phyloP scores from a whole-genome alignment of 2,888 invertebrate genomes.

The Drosophila antonietae region DNA sequence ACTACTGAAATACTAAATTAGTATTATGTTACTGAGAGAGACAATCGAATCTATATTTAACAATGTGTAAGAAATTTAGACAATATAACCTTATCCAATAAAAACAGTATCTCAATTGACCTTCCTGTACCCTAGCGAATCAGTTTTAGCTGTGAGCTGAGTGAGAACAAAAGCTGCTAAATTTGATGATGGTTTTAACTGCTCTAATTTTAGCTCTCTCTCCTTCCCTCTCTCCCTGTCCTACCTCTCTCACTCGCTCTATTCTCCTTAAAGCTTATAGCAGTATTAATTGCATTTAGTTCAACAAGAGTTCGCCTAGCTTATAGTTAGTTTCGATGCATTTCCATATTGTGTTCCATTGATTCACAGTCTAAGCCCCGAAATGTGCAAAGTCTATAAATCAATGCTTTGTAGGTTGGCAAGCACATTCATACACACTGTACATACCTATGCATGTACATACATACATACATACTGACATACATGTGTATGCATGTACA shows the following conservation, averaged over 20 bases:
- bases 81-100: no score
- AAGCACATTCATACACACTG: slow-evolving; percentile 25
- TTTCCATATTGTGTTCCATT: slow-evolving; percentile 34
- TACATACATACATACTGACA: background rate
- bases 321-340: background rate
- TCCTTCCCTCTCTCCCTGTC: background rate
- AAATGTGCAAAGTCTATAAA: slow-evolving; percentile 34
- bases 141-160: no score
- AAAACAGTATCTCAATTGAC: no score
- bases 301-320: background rate
- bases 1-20: no score
- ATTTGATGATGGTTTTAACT: no score
- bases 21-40: no score
- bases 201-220: background rate
- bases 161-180: no score
- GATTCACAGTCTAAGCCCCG: slow-evolving; percentile 9
- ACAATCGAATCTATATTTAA: no score
- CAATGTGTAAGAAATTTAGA: no score
- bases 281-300: background rate
- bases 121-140: no score
- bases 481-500: background rate
- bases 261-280: background rate
- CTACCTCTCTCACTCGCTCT: background rate
- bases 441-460: slow-evolving; percentile 4
- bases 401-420: slow-evolving; percentile 29